Conservation (phyloP, 92 coral and sea anemone genomes). For the Galaxea fascicularis region DNA sequence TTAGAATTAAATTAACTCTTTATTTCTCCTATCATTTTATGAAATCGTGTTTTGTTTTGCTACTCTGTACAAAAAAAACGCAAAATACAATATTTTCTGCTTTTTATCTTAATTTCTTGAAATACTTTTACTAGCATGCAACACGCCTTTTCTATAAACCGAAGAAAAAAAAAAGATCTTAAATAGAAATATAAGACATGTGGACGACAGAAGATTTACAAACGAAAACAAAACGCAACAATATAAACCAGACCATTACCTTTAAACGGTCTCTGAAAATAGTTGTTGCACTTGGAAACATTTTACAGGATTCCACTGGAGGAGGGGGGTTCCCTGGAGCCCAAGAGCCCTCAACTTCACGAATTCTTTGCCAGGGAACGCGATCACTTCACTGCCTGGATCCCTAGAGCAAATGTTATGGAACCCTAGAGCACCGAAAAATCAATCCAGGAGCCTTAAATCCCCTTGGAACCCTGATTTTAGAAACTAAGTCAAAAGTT, state of each 20-base stretch:
- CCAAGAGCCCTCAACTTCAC: no score
- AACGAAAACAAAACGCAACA: background rate
- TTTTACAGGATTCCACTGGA: no score
- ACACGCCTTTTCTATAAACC: background rate
- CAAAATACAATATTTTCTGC: conserved; percentile 36
- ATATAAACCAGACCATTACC: background rate
- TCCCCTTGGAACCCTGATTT: no score
- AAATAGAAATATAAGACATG: background rate
- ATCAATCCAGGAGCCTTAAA: no score
- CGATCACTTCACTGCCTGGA: no score
- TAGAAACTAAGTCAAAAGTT: no score
- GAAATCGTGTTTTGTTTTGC: conserved; percentile 5
- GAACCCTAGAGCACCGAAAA: no score
- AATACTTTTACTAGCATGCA: background rate
- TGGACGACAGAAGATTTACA: background rate
- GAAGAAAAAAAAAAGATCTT: background rate
- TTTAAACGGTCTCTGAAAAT: background rate
- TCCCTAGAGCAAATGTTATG: no score
- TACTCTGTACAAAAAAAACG: conserved; percentile 30
- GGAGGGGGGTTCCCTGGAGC: no score
- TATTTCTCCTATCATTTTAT: conserved; percentile 15
- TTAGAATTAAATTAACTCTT: conserved; percentile 9
- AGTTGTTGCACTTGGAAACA: background rate
- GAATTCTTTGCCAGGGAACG: no score
- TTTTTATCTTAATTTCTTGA: conserved; percentile 14